A percentile compares a stretch with the other conserved stretches of the same genome.
These are phyloP conservation scores for Drosophila limbata DNA, from an alignment of 2,888 invertebrate species.

Conservation along the genomic window DNA sequence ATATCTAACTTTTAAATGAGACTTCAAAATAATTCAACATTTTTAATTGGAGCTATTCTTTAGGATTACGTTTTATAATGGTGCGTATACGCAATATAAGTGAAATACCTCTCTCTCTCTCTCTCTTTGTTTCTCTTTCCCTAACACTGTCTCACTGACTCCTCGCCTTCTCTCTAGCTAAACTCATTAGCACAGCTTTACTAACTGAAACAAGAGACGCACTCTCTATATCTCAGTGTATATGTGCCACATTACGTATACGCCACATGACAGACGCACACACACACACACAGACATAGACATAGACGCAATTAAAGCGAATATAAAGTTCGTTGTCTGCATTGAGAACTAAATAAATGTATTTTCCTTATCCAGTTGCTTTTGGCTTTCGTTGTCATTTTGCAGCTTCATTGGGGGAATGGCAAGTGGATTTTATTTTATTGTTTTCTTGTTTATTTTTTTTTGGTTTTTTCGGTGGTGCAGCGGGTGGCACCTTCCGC, in stretches of 20 bases:
- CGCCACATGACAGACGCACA: conserved; percentile 10
- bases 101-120: neutral
- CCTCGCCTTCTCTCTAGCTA: neutral
- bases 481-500: conserved; percentile 17
- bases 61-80: neutral
- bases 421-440: too few relatives aligned
- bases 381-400: conserved; percentile 15
- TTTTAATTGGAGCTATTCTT: neutral
- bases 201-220: neutral
- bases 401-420: neutral
- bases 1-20: too few relatives aligned
- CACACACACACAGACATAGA: neutral
- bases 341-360: conserved; percentile 20
- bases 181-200: conserved; percentile 16
- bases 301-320: neutral
- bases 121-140: neutral
- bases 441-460: neutral
- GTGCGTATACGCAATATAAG: neutral
- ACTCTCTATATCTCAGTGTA: neutral
- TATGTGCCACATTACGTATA: conserved; percentile 22
- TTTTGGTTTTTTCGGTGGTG: neutral
- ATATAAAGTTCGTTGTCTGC: conserved; percentile 24
- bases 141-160: neutral
- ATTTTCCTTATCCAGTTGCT: conserved; percentile 19
- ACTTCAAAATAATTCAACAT: neutral